A percentile compares a stretch with the other conserved stretches of the same genome.
These are phyloP conservation scores for Petrolisthes manimaculis DNA, from an alignment of 2,888 invertebrate species.

Conservation along the genomic window DNA sequence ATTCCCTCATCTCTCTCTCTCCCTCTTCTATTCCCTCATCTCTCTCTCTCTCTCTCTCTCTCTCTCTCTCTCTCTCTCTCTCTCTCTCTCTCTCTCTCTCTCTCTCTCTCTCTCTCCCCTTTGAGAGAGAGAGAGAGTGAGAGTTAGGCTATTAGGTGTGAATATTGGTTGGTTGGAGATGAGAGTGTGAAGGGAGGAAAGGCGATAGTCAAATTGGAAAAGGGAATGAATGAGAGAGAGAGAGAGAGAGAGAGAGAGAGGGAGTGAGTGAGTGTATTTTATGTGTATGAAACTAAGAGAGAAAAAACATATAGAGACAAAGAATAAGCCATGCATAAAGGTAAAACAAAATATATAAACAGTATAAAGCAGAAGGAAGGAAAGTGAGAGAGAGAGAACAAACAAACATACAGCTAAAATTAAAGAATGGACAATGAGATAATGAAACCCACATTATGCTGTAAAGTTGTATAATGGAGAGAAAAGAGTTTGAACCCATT, in stretches of 20 bases:
- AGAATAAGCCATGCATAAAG: no score
- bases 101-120: conserved; percentile 13
- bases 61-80: conserved; percentile 26
- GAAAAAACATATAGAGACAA: neutral
- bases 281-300: neutral
- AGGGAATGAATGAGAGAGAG: neutral
- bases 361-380: no score
- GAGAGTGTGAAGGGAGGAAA: no score
- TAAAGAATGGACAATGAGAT: no score
- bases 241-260: neutral
- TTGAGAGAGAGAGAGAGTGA: conserved; percentile 1
- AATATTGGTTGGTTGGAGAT: neutral
- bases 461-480: no score
- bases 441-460: no score
- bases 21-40: neutral
- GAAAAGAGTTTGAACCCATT: no score
- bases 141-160: neutral
- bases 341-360: no score
- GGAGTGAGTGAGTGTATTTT: neutral
- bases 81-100: conserved; percentile 29
- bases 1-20: neutral
- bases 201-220: no score
- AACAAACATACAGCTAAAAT: no score
- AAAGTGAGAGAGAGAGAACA: no score
- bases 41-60: conserved; percentile 27